phyloP scores from a whole-genome alignment of 2,797 vertebrate species.

The Pygocentrus nattereri region DNA sequence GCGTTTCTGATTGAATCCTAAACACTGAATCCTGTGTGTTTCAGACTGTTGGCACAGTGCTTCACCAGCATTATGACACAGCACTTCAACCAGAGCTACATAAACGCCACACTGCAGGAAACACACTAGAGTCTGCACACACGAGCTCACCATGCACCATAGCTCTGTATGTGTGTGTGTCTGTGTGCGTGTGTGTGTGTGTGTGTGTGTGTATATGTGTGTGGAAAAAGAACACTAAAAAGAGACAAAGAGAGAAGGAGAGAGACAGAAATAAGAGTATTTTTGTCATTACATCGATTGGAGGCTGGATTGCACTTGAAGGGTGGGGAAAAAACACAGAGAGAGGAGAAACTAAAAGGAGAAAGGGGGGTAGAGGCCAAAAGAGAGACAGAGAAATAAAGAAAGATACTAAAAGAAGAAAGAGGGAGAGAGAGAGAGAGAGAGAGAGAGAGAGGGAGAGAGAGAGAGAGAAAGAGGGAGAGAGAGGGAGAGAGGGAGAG shows the following conservation, averaged over 20 bases:
- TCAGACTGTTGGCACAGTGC: slow-evolving; percentile 50
- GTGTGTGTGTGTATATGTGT: slow-evolving; percentile 4
- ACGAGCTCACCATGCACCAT: background rate
- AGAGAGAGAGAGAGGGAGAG: background rate
- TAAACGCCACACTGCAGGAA: slow-evolving; percentile 52
- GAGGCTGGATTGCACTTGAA: background rate
- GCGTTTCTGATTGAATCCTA: background rate
- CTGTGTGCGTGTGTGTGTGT: slow-evolving; percentile 24
- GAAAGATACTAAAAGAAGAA: too few species aligned
- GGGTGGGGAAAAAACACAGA: background rate
- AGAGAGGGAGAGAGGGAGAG: background rate
- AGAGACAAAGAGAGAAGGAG: background rate
- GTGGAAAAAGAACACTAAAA: slow-evolving; percentile 27
- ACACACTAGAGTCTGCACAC: slow-evolving; percentile 30
- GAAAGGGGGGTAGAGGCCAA: background rate
- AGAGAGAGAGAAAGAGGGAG: background rate
- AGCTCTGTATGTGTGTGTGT: slow-evolving; percentile 10
- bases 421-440: slow-evolving; percentile 32
- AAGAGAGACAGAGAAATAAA: background rate
- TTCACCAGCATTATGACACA: slow-evolving; percentile 43
- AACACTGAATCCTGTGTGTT: slow-evolving; percentile 60
- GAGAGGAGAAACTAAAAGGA: too few species aligned
- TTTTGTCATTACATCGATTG: too few species aligned
- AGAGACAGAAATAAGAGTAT: background rate
- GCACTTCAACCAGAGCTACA: slow-evolving; percentile 8